Conservation (phyloP, 2,888 invertebrate genomes). For the Isotomurus palustris region DNA sequence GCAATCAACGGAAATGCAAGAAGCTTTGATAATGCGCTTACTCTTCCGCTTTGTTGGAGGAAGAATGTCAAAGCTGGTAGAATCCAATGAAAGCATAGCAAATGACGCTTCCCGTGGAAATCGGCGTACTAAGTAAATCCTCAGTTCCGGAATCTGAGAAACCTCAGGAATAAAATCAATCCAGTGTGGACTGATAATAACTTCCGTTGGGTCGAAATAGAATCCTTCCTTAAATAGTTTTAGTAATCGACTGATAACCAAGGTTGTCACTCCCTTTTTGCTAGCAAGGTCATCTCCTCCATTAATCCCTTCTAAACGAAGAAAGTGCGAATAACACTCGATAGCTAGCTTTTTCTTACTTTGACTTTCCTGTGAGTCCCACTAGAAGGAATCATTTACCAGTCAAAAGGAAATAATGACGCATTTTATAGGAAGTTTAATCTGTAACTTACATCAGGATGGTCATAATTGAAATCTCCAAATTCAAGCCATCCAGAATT, state of each 20-base stretch:
- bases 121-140: conserved; percentile 21
- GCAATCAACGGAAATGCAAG: background rate
- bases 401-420: too few relatives aligned
- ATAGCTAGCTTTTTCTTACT: conserved; percentile 24
- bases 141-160: conserved; percentile 30
- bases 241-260: conserved; percentile 31
- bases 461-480: conserved; percentile 16
- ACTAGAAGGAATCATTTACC: too few relatives aligned
- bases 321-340: conserved; percentile 30
- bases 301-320: conserved; percentile 14
- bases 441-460: too few relatives aligned
- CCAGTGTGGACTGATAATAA: conserved; percentile 28
- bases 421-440: too few relatives aligned
- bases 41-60: background rate
- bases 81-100: conserved; percentile 28
- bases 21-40: too few relatives aligned
- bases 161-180: conserved; percentile 37
- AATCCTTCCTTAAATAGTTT: conserved; percentile 27
- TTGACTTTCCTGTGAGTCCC: background rate
- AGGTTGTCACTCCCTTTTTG: background rate
- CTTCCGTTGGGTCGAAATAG: conserved; percentile 22
- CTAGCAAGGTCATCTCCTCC: background rate
- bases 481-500: conserved; percentile 16
- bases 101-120: conserved; percentile 37
- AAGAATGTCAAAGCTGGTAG: background rate